phyloP scores from a whole-genome alignment of 2,113 vertebrate species.

The Romanogobio albipinnatus region DNA sequence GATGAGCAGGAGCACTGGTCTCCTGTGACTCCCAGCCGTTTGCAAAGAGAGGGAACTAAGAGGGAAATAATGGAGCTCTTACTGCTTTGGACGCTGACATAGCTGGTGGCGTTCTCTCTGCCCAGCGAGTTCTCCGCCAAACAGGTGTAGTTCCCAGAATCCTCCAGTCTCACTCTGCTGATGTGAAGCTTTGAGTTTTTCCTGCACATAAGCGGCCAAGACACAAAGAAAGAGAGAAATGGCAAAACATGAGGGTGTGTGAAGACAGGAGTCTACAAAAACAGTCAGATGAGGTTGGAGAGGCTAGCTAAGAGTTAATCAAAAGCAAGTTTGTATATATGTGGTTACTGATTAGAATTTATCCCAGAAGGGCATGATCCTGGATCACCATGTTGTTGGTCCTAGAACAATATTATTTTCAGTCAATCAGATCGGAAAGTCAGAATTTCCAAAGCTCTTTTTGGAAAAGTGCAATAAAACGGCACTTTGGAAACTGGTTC shows the following conservation, averaged over 20 bases:
- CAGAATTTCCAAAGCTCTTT: background rate
- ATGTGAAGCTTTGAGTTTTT: conserved; percentile 98
- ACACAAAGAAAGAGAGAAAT: background rate
- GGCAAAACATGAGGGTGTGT: background rate
- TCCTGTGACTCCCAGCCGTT: background rate
- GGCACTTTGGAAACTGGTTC: background rate
- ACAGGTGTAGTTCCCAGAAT: conserved; percentile 95
- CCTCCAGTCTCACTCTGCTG: conserved; percentile 89
- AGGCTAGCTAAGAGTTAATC: background rate
- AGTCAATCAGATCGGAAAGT: background rate
- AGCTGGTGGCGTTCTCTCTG: conserved; percentile 87
- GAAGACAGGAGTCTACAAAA: background rate
- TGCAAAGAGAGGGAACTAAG: background rate
- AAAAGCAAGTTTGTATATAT: background rate
- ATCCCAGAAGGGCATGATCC: background rate
- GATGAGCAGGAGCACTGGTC: background rate
- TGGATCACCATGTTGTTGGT: background rate
- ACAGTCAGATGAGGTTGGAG: background rate
- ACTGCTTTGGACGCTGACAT: conserved; percentile 92
- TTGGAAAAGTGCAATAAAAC: background rate
- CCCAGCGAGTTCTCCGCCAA: conserved; percentile 94
- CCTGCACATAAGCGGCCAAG: conserved; percentile 70
- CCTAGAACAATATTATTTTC: background rate
- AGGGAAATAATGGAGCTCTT: conserved; percentile 69
- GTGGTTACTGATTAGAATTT: background rate